Conservation (phyloP, 2,113 vertebrate species). For the Pimephales promelas region DNA sequence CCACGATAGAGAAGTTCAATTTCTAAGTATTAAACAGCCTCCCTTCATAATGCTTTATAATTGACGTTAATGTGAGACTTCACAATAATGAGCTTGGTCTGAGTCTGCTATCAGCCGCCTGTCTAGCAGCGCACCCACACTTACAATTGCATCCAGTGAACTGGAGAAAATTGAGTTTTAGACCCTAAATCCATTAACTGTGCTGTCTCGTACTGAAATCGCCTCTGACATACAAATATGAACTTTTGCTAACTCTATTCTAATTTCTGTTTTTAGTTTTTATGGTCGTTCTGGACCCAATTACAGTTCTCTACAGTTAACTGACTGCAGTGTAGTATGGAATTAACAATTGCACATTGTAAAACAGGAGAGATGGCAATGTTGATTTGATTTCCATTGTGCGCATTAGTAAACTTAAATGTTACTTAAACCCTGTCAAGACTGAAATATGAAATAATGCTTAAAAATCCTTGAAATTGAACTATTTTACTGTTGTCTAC, state of each 20-base stretch:
- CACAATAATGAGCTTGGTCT: constrained; percentile 45
- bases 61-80: constrained; percentile 43
- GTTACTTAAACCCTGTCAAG: neutral
- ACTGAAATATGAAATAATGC: neutral
- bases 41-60: constrained; percentile 39
- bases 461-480: neutral
- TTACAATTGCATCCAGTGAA: constrained; percentile 52
- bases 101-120: constrained; percentile 49
- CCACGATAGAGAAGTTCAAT: constrained; percentile 27
- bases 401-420: neutral
- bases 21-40: constrained; percentile 7
- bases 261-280: constrained; percentile 37
- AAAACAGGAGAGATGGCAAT: neutral
- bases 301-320: neutral
- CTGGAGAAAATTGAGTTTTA: constrained; percentile 58
- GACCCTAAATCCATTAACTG: constrained; percentile 65
- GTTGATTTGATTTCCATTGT: neutral
- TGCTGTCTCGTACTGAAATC: constrained; percentile 20
- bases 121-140: constrained; percentile 34
- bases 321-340: neutral
- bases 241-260: constrained; percentile 60
- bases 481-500: neutral
- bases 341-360: neutral
- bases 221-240: constrained; percentile 50
- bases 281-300: neutral